Percentiles rank a stretch among this genome's conserved stretches.
Evolutionary conservation across 2,888 invertebrate species (phyloP).

Genomic region (Eremobia ochroleuca): DNA sequence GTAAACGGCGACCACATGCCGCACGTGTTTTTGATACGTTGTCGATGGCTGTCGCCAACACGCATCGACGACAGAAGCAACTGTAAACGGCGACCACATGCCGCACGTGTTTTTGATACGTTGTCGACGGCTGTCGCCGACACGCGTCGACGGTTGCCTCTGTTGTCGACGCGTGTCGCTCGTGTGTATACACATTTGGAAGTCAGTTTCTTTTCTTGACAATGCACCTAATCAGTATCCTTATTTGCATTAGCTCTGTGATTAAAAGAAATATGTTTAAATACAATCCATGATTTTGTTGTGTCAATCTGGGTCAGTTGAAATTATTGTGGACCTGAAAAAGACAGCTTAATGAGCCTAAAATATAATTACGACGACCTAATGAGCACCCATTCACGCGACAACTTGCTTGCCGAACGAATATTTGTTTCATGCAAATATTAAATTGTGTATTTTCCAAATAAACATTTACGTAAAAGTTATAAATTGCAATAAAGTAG

Average conservation of each 20-base stretch:
- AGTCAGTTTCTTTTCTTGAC: not conserved
- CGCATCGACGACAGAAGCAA: not conserved
- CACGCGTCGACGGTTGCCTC: not conserved
- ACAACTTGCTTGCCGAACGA: slow-evolving; percentile 7
- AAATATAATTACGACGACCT: slow-evolving; percentile 50
- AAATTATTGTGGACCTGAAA: slow-evolving; percentile 29
- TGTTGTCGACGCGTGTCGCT: not conserved
- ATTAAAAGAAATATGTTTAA: not conserved
- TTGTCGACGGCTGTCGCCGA: not conserved
- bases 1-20: no score
- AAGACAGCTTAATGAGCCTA: slow-evolving; percentile 37
- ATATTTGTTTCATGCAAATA: slow-evolving; percentile 22
- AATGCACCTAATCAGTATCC: not conserved
- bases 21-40: not conserved
- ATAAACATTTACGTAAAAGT: not conserved
- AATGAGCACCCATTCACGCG: slow-evolving; percentile 49
- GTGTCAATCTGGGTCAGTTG: slow-evolving; percentile 12
- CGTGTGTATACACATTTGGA: not conserved
- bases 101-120: not conserved
- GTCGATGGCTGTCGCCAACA: not conserved
- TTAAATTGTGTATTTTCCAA: not conserved
- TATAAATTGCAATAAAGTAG: slow-evolving; percentile 3
- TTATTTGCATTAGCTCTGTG: not conserved
- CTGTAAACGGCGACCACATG: no score
- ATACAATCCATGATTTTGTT: slow-evolving; percentile 1